These are phyloP conservation scores for Podocnemis expansa DNA, from an alignment of 2,113 vertebrate genomes.

Conservation along the genomic window DNA sequence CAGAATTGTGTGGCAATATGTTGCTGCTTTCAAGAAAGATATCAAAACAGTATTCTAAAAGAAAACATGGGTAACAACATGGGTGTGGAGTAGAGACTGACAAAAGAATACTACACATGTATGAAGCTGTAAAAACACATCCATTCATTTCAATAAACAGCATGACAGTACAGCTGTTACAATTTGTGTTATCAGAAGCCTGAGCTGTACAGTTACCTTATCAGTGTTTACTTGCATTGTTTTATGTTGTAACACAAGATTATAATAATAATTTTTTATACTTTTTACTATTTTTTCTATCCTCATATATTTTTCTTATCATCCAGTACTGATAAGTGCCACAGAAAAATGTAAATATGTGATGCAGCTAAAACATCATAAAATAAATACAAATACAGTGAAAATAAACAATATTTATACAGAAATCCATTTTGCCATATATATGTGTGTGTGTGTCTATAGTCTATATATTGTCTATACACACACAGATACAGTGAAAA, in stretches of 20 bases:
- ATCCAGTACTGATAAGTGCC: neutral
- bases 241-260: neutral
- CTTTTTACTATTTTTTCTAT: neutral
- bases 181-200: neutral
- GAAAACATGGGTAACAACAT: neutral
- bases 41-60: neutral
- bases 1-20: neutral
- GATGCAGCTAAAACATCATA: neutral
- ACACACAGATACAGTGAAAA: too few species aligned
- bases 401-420: fast-evolving
- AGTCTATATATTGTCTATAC: too few species aligned
- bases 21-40: neutral
- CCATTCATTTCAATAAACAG: neutral
- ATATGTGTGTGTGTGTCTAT: too few species aligned
- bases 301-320: neutral
- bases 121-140: neutral
- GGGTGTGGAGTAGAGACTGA: neutral
- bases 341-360: neutral
- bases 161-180: neutral
- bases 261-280: neutral
- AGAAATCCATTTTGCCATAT: fast-evolving
- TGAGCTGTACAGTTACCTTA: neutral
- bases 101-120: neutral
- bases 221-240: neutral
- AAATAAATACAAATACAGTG: neutral